A percentile compares a stretch with the other conserved stretches of the same genome.
Conservation (phyloP, 2,888 invertebrate genomes). For the Cepaea hortensis region DNA sequence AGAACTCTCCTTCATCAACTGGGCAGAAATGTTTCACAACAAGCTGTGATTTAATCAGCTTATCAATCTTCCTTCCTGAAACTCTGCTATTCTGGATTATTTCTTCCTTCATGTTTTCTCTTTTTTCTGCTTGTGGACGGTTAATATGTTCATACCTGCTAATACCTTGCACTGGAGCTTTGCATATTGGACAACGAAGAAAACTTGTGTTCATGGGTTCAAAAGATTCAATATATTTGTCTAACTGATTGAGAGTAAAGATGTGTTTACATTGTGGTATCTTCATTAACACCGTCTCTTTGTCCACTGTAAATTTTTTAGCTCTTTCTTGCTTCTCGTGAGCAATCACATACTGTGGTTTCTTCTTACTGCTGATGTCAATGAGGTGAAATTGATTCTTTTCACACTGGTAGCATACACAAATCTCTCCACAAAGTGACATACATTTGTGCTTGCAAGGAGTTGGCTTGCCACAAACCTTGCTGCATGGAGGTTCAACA, state of each 20-base stretch:
- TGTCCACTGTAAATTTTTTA: constrained; percentile 27
- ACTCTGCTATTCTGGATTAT: constrained; percentile 12
- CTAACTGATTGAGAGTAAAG: constrained; percentile 37
- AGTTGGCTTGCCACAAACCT: constrained; percentile 21
- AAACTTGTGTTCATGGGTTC: constrained; percentile 21
- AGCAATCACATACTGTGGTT: constrained; percentile 3
- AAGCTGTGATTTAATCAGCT: neutral
- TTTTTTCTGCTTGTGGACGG: neutral
- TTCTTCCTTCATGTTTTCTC: constrained; percentile 36
- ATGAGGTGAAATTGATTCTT: constrained; percentile 38
- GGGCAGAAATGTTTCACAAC: constrained; percentile 28
- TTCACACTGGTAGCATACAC: constrained; percentile 45
- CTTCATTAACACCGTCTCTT: constrained; percentile 43
- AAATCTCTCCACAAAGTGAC: constrained; percentile 46
- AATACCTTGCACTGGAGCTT: constrained; percentile 26
- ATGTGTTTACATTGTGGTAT: constrained; percentile 44
- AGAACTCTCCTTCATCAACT: constrained; percentile 40
- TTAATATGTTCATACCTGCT: constrained; percentile 38
- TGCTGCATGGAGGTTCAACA: constrained; percentile 25
- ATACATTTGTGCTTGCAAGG: constrained; percentile 35
- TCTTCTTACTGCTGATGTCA: constrained; percentile 27
- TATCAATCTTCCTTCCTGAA: neutral
- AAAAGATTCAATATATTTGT: constrained; percentile 36
- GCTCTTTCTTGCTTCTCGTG: constrained; percentile 33
- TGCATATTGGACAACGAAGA: constrained; percentile 37